Evolutionary conservation across 2,888 invertebrate genomes (phyloP).

Genomic region (Eurytoma californica): DNA sequence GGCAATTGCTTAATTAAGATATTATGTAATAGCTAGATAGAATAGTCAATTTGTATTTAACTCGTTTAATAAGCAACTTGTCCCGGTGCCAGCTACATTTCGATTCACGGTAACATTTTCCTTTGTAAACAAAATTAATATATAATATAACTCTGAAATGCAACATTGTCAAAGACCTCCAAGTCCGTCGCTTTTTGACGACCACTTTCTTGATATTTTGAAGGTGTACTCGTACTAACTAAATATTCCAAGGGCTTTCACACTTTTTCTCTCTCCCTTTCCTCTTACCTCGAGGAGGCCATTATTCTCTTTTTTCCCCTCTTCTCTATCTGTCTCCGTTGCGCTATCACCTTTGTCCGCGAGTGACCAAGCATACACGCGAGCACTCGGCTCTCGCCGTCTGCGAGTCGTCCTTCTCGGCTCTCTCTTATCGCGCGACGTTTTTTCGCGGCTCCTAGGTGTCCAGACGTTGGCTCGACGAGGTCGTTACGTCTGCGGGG

Average conservation of each 20-base stretch:
- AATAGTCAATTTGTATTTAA: too few relatives aligned
- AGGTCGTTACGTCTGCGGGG: constrained; percentile 18
- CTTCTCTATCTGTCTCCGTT: not conserved
- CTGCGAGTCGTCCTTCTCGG: constrained; percentile 1
- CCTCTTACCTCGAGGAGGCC: not conserved
- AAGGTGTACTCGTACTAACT: not conserved
- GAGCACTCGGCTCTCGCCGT: not conserved
- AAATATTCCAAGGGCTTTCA: constrained; percentile 15
- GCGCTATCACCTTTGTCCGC: not conserved
- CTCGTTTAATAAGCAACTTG: too few relatives aligned
- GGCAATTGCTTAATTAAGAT: too few relatives aligned
- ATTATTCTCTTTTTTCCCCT: not conserved
- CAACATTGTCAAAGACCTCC: too few relatives aligned
- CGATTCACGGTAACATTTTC: too few relatives aligned
- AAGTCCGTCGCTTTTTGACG: too few relatives aligned
- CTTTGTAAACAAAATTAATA: too few relatives aligned
- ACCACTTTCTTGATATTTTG: too few relatives aligned
- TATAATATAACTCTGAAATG: too few relatives aligned
- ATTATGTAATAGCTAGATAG: too few relatives aligned
- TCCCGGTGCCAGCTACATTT: too few relatives aligned
- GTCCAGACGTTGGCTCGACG: constrained; percentile 27
- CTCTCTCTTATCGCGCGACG: constrained; percentile 29
- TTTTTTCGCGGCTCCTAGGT: constrained; percentile 14
- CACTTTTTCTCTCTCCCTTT: not conserved
- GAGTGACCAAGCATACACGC: constrained; percentile 23